Conservation (phyloP, 2,888 invertebrate genomes). For the Rhopalosiphum nymphaeae region DNA sequence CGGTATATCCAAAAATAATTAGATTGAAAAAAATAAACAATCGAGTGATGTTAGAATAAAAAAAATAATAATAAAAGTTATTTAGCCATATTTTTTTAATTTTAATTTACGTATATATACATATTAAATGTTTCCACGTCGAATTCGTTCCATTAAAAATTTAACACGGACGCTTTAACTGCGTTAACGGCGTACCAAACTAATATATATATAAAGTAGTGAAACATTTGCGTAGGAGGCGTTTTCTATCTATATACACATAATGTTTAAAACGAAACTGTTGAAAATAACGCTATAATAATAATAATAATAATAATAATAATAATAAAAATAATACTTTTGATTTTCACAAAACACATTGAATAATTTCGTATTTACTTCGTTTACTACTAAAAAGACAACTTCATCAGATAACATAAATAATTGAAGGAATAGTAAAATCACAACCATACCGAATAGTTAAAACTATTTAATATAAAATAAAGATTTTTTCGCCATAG, state of each 20-base stretch:
- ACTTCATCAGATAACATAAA: neutral
- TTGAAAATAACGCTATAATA: neutral
- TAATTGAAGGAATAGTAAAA: neutral
- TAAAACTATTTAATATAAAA: too few relatives aligned
- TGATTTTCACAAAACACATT: neutral
- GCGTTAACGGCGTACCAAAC: neutral
- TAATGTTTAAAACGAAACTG: neutral
- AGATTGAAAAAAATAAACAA: constrained; percentile 44
- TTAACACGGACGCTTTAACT: constrained; percentile 13
- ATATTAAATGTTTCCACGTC: neutral
- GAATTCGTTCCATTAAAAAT: constrained; percentile 37
- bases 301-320: neutral
- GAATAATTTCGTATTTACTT: neutral
- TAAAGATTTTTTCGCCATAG: too few relatives aligned
- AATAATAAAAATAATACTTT: neutral
- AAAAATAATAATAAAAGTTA: constrained; percentile 1
- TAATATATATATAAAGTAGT: neutral
- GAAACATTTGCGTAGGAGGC: neutral
- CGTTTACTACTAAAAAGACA: neutral
- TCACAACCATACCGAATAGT: neutral
- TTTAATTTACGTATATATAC: neutral
- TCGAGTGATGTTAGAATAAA: neutral
- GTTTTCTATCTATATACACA: neutral
- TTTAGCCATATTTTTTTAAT: neutral
- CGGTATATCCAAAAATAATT: neutral